Conservation (phyloP, 1,140 invertebrate species). For the Plectus sambesii region DNA sequence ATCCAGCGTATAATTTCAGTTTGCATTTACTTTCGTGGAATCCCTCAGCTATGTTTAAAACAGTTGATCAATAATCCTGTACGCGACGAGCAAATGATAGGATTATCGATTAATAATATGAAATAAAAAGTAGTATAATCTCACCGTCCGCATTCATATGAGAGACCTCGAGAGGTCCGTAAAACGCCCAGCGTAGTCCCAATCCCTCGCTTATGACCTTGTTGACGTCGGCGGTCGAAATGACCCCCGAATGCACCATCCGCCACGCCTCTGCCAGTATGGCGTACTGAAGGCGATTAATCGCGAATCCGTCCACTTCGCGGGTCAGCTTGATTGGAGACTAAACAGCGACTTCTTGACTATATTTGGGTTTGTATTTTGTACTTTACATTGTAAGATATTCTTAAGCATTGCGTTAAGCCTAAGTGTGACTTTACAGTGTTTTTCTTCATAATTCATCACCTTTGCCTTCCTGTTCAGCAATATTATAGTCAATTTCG, state of each 20-base stretch:
- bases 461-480: no score
- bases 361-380: no score
- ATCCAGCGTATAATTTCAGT: no score
- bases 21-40: no score
- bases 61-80: neutral
- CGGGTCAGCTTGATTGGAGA: constrained; percentile 65
- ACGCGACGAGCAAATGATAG: neutral
- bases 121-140: neutral
- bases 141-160: constrained; percentile 83
- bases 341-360: no score
- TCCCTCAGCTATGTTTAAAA: neutral
- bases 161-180: constrained; percentile 81
- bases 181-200: constrained; percentile 83
- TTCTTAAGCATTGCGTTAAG: no score
- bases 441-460: no score
- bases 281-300: constrained; percentile 90
- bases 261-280: constrained; percentile 84
- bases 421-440: no score
- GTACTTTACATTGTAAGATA: no score
- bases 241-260: constrained; percentile 66
- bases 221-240: constrained; percentile 77
- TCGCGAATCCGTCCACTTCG: constrained; percentile 79
- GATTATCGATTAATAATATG: constrained; percentile 3
- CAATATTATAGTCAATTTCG: constrained; percentile 1
- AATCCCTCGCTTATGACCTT: constrained; percentile 85